Evolutionary conservation across 1,140 invertebrate species (phyloP).

Genomic region (Agrilus planipennis): DNA sequence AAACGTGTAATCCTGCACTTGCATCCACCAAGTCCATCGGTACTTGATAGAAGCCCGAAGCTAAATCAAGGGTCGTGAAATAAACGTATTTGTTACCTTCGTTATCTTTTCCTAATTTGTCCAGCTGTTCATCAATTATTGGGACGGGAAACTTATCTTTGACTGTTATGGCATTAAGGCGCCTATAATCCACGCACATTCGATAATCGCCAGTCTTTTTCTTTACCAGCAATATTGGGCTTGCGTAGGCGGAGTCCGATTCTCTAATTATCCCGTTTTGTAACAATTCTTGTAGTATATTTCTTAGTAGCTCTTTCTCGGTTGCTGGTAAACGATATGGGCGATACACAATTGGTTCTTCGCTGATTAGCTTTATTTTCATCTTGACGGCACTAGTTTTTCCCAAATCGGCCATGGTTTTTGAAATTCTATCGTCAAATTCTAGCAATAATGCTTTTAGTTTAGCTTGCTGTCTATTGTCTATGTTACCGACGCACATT

Average conservation of each 20-base stretch:
- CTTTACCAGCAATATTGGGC: slow-evolving; percentile 17
- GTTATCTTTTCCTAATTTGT: slow-evolving; percentile 12
- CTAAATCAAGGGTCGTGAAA: slow-evolving; percentile 17
- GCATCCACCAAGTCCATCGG: too few species aligned
- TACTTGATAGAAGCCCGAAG: slow-evolving; percentile 18
- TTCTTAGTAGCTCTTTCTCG: neutral
- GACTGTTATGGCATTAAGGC: slow-evolving; percentile 12
- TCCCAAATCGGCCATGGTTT: slow-evolving; percentile 1
- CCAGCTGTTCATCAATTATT: slow-evolving; percentile 33
- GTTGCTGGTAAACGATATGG: slow-evolving; percentile 4
- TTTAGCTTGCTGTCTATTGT: too few species aligned
- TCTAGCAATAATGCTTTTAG: too few species aligned
- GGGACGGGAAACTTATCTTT: slow-evolving; percentile 26
- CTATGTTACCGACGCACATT: neutral
- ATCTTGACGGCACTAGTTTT: slow-evolving; percentile 6
- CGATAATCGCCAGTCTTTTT: slow-evolving; percentile 20
- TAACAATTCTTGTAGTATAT: too few species aligned
- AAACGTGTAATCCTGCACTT: slow-evolving; percentile 24
- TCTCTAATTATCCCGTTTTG: slow-evolving; percentile 16
- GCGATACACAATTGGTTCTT: neutral
- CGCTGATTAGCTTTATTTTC: slow-evolving; percentile 5
- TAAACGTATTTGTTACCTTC: slow-evolving; percentile 1
- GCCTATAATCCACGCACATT: slow-evolving; percentile 29
- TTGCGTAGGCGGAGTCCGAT: slow-evolving; percentile 17
- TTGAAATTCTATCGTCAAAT: slow-evolving; percentile 3